A percentile compares a stretch with the other conserved stretches of the same genome.
These are phyloP conservation scores for Rhagophthalmus giganteus DNA, from an alignment of 2,888 invertebrate genomes.

Conservation along the genomic window DNA sequence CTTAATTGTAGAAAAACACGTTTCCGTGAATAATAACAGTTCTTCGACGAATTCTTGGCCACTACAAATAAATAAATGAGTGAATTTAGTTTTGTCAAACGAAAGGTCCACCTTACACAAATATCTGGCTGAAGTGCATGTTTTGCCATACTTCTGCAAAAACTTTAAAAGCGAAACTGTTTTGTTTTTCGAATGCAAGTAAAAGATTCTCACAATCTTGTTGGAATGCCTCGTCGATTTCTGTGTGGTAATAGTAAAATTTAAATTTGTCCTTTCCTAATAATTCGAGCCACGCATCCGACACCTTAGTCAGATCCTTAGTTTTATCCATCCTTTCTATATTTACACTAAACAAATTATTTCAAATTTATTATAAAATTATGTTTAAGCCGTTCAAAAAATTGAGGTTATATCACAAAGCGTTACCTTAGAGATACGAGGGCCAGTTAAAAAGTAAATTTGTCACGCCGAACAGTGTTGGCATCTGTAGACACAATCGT, in stretches of 20 bases:
- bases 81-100: not conserved
- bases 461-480: no score
- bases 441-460: no score
- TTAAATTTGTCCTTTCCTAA: constrained; percentile 1
- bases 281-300: no score
- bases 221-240: constrained; percentile 37
- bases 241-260: constrained; percentile 1
- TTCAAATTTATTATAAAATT: no score
- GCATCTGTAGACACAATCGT: no score
- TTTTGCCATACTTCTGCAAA: constrained; percentile 43
- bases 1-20: constrained; percentile 40
- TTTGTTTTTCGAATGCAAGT: constrained; percentile 37
- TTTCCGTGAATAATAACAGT: constrained; percentile 39
- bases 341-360: no score
- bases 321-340: not conserved
- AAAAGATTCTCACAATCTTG: constrained; percentile 44
- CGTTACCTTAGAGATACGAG: no score
- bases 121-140: constrained; percentile 41
- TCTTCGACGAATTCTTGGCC: constrained; percentile 37
- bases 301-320: no score
- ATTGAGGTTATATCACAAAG: no score
- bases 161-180: constrained; percentile 36
- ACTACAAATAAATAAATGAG: constrained; percentile 34
- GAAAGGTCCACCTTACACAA: constrained; percentile 37
- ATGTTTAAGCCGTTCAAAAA: no score